phyloP scores from a whole-genome alignment of 2,113 vertebrate species.

The Beaufortia kweichowensis region DNA sequence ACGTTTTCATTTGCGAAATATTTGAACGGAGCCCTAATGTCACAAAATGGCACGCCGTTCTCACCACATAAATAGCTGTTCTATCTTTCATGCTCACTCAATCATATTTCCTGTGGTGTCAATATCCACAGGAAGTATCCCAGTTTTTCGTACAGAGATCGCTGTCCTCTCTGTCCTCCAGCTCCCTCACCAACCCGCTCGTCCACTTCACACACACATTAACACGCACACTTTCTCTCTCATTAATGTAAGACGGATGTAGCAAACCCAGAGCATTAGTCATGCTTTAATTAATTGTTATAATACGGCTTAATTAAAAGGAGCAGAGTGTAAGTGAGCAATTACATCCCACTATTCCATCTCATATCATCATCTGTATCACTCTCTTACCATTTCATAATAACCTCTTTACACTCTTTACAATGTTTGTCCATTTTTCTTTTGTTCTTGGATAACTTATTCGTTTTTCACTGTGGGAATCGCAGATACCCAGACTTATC shows the following conservation, averaged over 20 bases:
- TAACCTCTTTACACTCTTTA: conserved; percentile 23
- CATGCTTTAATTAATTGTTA: conserved; percentile 33
- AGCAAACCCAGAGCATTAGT: conserved; percentile 16
- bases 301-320: conserved; percentile 48
- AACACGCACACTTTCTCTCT: conserved; percentile 4
- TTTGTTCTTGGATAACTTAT: conserved; percentile 16
- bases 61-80: neutral
- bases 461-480: conserved; percentile 23
- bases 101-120: conserved; percentile 26
- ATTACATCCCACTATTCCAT: conserved; percentile 8
- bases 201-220: neutral
- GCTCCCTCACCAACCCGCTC: neutral
- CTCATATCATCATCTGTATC: conserved; percentile 19
- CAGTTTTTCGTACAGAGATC: neutral
- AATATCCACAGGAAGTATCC: conserved; percentile 6
- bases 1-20: too few relatives aligned
- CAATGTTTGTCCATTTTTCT: conserved; percentile 38
- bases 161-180: conserved; percentile 11
- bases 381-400: conserved; percentile 16
- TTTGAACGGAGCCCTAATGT: too few relatives aligned
- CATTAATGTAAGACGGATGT: conserved; percentile 23
- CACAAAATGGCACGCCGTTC: too few relatives aligned
- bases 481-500: conserved; percentile 20
- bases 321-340: conserved; percentile 33
- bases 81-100: neutral